phyloP scores from a whole-genome alignment of 2,113 vertebrate species.

The Alligator mississippiensis region DNA sequence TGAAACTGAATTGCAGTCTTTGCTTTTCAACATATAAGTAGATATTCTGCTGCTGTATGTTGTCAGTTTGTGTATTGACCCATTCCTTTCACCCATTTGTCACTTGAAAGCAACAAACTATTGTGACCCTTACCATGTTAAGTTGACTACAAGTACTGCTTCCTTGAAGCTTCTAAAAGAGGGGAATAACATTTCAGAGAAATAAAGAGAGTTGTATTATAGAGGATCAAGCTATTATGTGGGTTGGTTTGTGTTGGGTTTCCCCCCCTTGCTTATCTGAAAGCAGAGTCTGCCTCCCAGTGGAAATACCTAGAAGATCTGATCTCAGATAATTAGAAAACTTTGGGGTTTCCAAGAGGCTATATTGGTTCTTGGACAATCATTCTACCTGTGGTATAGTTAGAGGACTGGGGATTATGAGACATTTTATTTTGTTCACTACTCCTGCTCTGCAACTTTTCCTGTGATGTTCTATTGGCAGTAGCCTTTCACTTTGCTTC shows the following conservation, averaged over 20 bases:
- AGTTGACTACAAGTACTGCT: neutral
- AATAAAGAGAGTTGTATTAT: neutral
- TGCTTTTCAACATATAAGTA: neutral
- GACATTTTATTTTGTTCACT: neutral
- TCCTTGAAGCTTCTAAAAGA: neutral
- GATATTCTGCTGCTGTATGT: neutral
- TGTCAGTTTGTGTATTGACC: neutral
- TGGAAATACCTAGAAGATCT: neutral
- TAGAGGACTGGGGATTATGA: neutral
- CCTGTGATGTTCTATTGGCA: accelerated
- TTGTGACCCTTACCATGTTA: neutral
- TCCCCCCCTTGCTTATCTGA: neutral
- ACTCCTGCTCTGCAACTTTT: neutral
- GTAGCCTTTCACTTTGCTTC: neutral
- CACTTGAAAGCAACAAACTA: neutral
- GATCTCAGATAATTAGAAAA: neutral
- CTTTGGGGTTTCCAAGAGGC: neutral
- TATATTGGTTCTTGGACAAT: neutral
- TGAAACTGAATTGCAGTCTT: neutral
- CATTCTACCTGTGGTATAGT: neutral
- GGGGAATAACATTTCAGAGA: neutral
- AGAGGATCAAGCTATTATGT: neutral
- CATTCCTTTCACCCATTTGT: neutral
- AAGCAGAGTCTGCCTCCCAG: constrained; percentile 57
- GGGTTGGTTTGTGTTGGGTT: no score